Base-by-base conservation (phyloP, 2,888 invertebrate species). In the Diadegma fenestrale region DNA sequence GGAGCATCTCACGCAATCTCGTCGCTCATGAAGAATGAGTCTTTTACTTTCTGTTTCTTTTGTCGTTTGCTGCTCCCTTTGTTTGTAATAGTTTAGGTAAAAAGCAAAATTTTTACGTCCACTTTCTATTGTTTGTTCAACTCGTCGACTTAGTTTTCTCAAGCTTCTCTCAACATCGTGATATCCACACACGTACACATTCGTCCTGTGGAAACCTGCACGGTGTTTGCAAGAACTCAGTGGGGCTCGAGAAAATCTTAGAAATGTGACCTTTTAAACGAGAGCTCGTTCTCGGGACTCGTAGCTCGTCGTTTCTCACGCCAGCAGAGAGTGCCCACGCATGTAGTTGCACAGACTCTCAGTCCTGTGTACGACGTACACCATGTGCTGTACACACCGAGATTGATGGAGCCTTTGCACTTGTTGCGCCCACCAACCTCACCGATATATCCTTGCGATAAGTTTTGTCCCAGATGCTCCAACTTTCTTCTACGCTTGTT, bases 191-290 rank as follows among this genome's bases (percentile, higher is more conserved):
- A 26, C 22, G 45, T 14, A 48, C 43, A 19, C 12, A 58, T 41
- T n/a, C 54, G 61, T 33, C 51, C 72, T 76, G 41, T 63, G 37
- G 72, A 77, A 82, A 45, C 43, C 41, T 72, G 41, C 26, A 78
- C 19, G 68, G 19, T 66, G 71, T 84, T 80, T 71, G 80, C 86
- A 85, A 79, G 77, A 86, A 84, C 78, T 58, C 61, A 63, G 79
- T 87, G 72, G 85, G 87, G 88, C 90, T 87, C 88, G 87, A 85
- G 89, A 89, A 91, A 91, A 91, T 90, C 91, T 88, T 77, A 91
- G 89, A 91, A 91, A 91, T 91, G 91, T 91, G 91, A 92, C 92
- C 92, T 92, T 92, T 92, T 87, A 87, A 90, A 90, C 88, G 87
- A 87, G 86, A 80, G 78, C 87, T 83, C 88, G 78, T 87, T 86